phyloP scores from a whole-genome alignment of 2,797 vertebrate genomes.

The Taeniopygia guttata region DNA sequence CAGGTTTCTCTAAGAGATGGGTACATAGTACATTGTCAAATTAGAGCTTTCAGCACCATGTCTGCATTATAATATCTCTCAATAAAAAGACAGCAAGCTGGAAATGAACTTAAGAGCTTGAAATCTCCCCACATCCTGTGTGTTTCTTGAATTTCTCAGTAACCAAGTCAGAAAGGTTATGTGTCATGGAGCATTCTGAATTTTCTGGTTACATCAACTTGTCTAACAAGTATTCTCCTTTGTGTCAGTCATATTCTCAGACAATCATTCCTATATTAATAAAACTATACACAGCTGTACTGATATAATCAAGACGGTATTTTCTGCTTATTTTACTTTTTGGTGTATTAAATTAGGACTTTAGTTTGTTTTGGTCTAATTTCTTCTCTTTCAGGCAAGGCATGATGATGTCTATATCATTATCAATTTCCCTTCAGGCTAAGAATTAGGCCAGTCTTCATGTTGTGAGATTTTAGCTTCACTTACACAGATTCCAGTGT shows the following conservation, averaged over 20 bases:
- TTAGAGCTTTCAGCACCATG: not conserved
- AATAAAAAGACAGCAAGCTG: not conserved
- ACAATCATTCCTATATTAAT: not conserved
- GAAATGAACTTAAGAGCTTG: not conserved
- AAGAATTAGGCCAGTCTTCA: not conserved
- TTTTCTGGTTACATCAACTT: not conserved
- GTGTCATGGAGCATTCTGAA: not conserved
- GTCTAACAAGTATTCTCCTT: not conserved
- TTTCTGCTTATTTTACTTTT: not conserved
- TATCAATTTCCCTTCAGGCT: not conserved
- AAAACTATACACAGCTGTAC: not conserved
- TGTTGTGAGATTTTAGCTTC: not conserved
- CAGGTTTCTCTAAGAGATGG: not conserved
- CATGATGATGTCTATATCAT: not conserved
- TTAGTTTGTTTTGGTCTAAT: not conserved
- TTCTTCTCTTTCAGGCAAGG: not conserved
- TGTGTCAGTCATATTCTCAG: not conserved
- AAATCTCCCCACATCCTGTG: not conserved
- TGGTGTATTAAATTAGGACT: not conserved
- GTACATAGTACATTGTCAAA: fast-evolving
- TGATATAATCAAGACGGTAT: not conserved
- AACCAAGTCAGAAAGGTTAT: not conserved
- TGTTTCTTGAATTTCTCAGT: not conserved
- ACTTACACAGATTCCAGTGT: not conserved
- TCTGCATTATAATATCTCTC: not conserved